Percentiles rank a stretch among this genome's conserved stretches.
Evolutionary conservation across 2,888 invertebrate genomes (phyloP).

Genomic region (Chrysomela aeneicollis): DNA sequence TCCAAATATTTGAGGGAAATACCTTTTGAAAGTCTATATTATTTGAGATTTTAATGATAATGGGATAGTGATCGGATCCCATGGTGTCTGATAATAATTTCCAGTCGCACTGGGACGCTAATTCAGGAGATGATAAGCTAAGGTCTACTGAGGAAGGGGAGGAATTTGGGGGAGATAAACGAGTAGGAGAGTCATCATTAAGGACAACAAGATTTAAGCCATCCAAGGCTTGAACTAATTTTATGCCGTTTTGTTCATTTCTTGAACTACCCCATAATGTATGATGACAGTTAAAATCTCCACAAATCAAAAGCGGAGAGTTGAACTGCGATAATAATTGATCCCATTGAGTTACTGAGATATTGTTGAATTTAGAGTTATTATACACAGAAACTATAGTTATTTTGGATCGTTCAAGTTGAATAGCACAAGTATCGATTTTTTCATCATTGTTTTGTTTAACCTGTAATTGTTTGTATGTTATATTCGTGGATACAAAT

Average conservation of each 20-base stretch:
- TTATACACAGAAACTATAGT: slow-evolving; percentile 4
- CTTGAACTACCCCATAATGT: slow-evolving; percentile 10
- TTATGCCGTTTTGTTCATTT: slow-evolving; percentile 9
- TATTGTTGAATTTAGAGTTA: slow-evolving; percentile 6
- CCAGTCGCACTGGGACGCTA: slow-evolving; percentile 3
- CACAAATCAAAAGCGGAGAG: not conserved
- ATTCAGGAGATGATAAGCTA: slow-evolving; percentile 4
- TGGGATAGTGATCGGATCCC: slow-evolving; percentile 10
- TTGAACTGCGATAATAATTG: not conserved
- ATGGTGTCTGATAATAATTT: slow-evolving; percentile 7
- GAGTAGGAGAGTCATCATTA: slow-evolving; percentile 5
- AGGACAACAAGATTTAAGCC: not conserved
- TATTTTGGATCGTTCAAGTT: slow-evolving; percentile 5
- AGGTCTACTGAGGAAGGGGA: slow-evolving; percentile 1
- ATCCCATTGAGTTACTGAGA: slow-evolving; percentile 1
- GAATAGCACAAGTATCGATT: not conserved
- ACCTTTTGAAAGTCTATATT: not conserved
- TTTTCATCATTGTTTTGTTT: slow-evolving; percentile 5
- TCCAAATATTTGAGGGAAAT: slow-evolving; percentile 9
- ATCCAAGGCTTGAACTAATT: slow-evolving; percentile 11
- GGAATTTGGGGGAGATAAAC: not conserved
- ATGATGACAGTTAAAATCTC: slow-evolving; percentile 1
- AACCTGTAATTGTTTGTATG: not conserved
- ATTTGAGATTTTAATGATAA: slow-evolving; percentile 1
- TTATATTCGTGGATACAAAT: slow-evolving; percentile 8